These are phyloP conservation scores for Cheilosia vernalis DNA, from an alignment of 2,888 invertebrate species.

Conservation along the genomic window DNA sequence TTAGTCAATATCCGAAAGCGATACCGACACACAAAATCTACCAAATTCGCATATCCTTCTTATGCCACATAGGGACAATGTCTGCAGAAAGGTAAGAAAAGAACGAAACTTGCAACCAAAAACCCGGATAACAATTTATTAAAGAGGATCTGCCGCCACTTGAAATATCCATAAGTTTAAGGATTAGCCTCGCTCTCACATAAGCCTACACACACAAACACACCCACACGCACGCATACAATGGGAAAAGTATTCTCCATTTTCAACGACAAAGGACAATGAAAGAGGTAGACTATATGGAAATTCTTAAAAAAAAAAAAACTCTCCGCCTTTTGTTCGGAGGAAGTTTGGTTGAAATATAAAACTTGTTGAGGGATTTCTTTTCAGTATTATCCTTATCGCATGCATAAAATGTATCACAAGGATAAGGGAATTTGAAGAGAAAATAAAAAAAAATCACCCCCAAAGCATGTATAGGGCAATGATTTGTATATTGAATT, in stretches of 20 bases:
- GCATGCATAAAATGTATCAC: constrained; percentile 19
- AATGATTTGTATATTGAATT: constrained; percentile 35
- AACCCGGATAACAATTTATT: constrained; percentile 62
- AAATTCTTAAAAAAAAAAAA: constrained; percentile 9
- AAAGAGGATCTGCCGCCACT: constrained; percentile 52
- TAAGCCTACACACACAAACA: constrained; percentile 6
- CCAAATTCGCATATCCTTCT: neutral
- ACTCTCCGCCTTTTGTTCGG: neutral
- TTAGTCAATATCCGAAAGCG: constrained; percentile 24
- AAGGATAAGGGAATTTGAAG: constrained; percentile 16
- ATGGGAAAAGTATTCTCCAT: neutral
- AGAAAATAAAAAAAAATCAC: neutral
- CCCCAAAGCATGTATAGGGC: neutral
- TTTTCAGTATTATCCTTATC: constrained; percentile 1
- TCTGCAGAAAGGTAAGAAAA: constrained; percentile 4
- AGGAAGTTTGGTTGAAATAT: constrained; percentile 8
- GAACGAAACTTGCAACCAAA: constrained; percentile 23
- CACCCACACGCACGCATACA: neutral
- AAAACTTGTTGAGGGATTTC: constrained; percentile 55
- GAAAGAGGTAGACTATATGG: constrained; percentile 1
- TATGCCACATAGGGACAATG: constrained; percentile 3
- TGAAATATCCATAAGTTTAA: constrained; percentile 59
- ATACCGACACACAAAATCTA: neutral
- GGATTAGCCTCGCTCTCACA: constrained; percentile 29
- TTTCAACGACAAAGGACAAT: constrained; percentile 18